phyloP scores from a whole-genome alignment of 1,140 invertebrate species.

The Archivesica marissinica region DNA sequence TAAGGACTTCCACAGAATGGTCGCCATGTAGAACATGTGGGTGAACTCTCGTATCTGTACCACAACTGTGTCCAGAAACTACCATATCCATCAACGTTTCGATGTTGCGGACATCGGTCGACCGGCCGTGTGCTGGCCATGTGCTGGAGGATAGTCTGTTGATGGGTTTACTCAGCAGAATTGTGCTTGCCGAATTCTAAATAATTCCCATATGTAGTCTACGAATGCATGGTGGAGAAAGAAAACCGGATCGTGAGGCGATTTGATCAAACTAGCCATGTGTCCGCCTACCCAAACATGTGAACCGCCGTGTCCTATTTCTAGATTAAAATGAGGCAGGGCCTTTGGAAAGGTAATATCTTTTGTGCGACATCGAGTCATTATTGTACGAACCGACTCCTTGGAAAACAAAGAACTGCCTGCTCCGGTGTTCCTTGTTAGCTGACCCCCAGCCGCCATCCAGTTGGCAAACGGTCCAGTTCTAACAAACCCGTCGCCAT shows the following conservation, averaged over 20 bases:
- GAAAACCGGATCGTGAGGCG: slow-evolving; percentile 82
- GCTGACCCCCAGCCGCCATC: slow-evolving; percentile 40
- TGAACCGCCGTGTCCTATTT: slow-evolving; percentile 68
- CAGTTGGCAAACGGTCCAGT: slow-evolving; percentile 80
- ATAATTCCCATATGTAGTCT: slow-evolving; percentile 77
- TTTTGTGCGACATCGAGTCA: slow-evolving; percentile 5
- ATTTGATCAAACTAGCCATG: slow-evolving; percentile 71
- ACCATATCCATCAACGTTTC: slow-evolving; percentile 48
- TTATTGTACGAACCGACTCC: not conserved
- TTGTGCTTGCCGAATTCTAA: slow-evolving; percentile 27
- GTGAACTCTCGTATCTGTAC: slow-evolving; percentile 24
- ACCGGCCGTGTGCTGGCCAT: not conserved
- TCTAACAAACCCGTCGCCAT: slow-evolving; percentile 81
- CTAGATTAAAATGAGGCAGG: slow-evolving; percentile 65
- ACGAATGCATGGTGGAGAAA: slow-evolving; percentile 83
- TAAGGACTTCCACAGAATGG: slow-evolving; percentile 22
- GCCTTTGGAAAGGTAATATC: slow-evolving; percentile 34
- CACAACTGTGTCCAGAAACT: slow-evolving; percentile 31
- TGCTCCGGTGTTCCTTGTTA: slow-evolving; percentile 52
- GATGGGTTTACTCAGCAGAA: slow-evolving; percentile 24
- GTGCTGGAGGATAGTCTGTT: slow-evolving; percentile 5
- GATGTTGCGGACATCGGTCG: not conserved
- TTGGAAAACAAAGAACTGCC: slow-evolving; percentile 7
- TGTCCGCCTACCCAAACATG: slow-evolving; percentile 76
- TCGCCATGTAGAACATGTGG: not conserved